These are phyloP conservation scores for Calephelis nemesis DNA, from an alignment of 1,140 invertebrate genomes.

Conservation along the genomic window DNA sequence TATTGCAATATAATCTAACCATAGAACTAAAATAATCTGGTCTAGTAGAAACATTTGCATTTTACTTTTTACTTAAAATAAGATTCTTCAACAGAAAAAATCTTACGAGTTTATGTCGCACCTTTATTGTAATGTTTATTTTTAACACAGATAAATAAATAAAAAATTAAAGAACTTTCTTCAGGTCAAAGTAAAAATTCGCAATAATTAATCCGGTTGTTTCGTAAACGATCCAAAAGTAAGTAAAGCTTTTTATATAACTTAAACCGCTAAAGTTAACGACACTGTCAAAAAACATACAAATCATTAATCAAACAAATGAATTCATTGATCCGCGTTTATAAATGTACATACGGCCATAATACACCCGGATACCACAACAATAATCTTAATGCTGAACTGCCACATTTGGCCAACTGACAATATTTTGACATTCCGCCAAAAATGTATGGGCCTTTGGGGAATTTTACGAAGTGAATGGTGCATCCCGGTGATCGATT, in stretches of 20 bases:
- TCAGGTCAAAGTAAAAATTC: too few relatives aligned
- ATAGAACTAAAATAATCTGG: too few relatives aligned
- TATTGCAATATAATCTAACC: too few relatives aligned
- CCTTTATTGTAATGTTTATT: too few relatives aligned
- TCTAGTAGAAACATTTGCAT: too few relatives aligned
- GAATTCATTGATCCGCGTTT: conserved; percentile 26
- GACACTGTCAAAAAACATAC: conserved; percentile 7
- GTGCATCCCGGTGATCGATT: conserved; percentile 67
- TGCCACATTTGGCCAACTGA: conserved; percentile 68
- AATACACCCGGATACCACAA: conserved; percentile 54
- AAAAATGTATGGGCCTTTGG: conserved; percentile 68
- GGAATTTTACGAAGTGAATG: conserved; percentile 56
- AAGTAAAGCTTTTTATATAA: not conserved
- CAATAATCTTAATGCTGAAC: conserved; percentile 68
- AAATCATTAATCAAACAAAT: conserved; percentile 32
- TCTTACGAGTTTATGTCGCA: too few relatives aligned
- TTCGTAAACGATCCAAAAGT: too few relatives aligned
- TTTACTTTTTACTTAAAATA: too few relatives aligned
- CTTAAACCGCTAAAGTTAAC: conserved; percentile 6
- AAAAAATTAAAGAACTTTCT: too few relatives aligned
- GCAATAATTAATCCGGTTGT: too few relatives aligned
- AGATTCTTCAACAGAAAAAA: too few relatives aligned
- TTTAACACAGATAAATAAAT: too few relatives aligned
- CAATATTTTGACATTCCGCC: conserved; percentile 74
- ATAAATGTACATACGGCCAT: conserved; percentile 59